Conservation (phyloP, 2,113 vertebrate genomes). For the Pterophyllum scalare region DNA sequence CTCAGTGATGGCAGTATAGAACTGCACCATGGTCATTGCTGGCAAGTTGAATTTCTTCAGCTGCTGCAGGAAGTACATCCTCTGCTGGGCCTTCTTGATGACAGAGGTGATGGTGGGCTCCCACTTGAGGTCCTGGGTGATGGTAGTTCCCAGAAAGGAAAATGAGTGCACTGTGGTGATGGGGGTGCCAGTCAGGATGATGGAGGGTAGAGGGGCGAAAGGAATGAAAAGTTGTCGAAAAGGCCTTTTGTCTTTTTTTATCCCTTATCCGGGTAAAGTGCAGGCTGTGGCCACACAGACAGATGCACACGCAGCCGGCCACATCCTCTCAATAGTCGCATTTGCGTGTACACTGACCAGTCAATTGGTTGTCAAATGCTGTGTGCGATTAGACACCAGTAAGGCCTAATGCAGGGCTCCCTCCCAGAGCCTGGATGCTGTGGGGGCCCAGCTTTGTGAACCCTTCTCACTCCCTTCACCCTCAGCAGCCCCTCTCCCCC, state of each 20-base stretch:
- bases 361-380: conserved; percentile 83
- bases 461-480: conserved; percentile 15
- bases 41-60: too few relatives aligned
- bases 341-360: conserved; percentile 73
- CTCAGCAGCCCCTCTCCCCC: neutral
- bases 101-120: too few relatives aligned
- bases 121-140: too few relatives aligned
- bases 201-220: too few relatives aligned
- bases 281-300: conserved; percentile 63
- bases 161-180: too few relatives aligned
- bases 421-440: conserved; percentile 52
- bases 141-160: too few relatives aligned
- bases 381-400: conserved; percentile 71
- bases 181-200: too few relatives aligned
- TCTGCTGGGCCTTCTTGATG: too few relatives aligned
- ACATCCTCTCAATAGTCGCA: conserved; percentile 61
- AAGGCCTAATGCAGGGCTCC: conserved; percentile 46
- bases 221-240: conserved; percentile 53
- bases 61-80: too few relatives aligned
- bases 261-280: conserved; percentile 64
- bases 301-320: conserved; percentile 44
- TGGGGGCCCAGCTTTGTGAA: conserved; percentile 55
- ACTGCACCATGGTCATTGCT: too few relatives aligned
- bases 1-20: too few relatives aligned
- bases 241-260: conserved; percentile 60